Conservation (phyloP, 2,113 vertebrate genomes). For the Leptobrachium leishanense region DNA sequence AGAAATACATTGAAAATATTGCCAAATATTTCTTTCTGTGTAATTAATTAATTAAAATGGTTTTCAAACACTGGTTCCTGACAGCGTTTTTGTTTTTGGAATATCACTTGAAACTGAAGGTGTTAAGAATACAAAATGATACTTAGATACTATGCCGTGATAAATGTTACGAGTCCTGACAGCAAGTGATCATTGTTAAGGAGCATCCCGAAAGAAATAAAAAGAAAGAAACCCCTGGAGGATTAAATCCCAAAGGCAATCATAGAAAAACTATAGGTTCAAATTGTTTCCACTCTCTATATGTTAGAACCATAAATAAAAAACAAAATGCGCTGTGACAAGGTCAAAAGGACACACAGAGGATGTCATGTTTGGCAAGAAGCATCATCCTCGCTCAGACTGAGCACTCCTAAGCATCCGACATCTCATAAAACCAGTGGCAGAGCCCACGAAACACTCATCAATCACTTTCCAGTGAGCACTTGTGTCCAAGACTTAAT, state of each 20-base stretch:
- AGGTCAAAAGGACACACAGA: slow-evolving; percentile 48
- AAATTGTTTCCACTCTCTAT: slow-evolving; percentile 2
- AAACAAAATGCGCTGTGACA: slow-evolving; percentile 41
- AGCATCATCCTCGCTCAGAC: slow-evolving; percentile 30
- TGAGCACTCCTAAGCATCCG: slow-evolving; percentile 47
- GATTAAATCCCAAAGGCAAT: slow-evolving; percentile 6
- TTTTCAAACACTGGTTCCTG: no score
- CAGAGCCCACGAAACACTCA: slow-evolving; percentile 49
- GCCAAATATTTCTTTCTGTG: no score
- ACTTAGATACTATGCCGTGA: no score
- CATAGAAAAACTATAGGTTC: slow-evolving; percentile 5
- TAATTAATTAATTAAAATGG: no score
- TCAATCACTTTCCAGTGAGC: slow-evolving; percentile 46
- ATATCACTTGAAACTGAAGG: no score
- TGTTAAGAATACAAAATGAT: no score
- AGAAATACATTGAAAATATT: no score
- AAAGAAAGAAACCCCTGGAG: not conserved
- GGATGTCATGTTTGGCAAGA: slow-evolving; percentile 42
- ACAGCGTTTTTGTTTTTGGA: no score
- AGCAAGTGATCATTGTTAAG: no score
- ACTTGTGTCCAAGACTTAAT: slow-evolving; percentile 49
- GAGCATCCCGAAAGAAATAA: not conserved
- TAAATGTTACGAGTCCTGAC: no score
- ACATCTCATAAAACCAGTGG: slow-evolving; percentile 38
- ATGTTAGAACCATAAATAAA: slow-evolving; percentile 51